Evolutionary conservation across 2,113 vertebrate genomes (phyloP).

Genomic region (Balaeniceps rex): DNA sequence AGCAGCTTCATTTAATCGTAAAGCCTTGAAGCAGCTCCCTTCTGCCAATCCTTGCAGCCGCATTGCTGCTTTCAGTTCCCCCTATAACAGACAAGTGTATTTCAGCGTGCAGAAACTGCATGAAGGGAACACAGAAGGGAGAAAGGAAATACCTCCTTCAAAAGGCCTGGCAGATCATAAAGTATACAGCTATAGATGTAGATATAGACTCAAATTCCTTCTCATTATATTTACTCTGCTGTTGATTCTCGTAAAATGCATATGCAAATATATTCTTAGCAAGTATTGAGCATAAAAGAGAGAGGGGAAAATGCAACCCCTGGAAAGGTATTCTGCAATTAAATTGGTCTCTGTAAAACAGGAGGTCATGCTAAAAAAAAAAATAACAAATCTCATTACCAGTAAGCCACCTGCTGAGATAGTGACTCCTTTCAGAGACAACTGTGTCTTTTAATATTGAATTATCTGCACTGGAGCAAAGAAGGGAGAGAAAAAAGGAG

Average conservation of each 20-base stretch:
- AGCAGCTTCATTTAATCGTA: slow-evolving; percentile 16
- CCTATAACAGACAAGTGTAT: neutral
- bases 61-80: slow-evolving; percentile 45
- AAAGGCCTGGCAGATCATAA: neutral
- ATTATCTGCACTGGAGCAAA: neutral
- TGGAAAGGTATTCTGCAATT: neutral
- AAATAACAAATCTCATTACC: neutral
- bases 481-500: neutral
- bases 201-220: neutral
- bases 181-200: neutral
- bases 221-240: neutral
- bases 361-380: neutral
- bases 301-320: neutral
- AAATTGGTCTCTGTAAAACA: neutral
- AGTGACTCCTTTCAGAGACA: neutral
- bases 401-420: slow-evolving; percentile 6
- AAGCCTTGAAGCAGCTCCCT: slow-evolving; percentile 39
- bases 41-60: slow-evolving; percentile 40
- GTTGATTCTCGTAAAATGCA: neutral
- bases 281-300: neutral
- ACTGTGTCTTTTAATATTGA: neutral
- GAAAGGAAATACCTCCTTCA: neutral
- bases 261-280: neutral
- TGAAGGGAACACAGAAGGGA: neutral
- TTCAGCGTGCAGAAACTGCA: neutral